Conservation (phyloP, 2,888 invertebrate genomes). For the Elegia similella region DNA sequence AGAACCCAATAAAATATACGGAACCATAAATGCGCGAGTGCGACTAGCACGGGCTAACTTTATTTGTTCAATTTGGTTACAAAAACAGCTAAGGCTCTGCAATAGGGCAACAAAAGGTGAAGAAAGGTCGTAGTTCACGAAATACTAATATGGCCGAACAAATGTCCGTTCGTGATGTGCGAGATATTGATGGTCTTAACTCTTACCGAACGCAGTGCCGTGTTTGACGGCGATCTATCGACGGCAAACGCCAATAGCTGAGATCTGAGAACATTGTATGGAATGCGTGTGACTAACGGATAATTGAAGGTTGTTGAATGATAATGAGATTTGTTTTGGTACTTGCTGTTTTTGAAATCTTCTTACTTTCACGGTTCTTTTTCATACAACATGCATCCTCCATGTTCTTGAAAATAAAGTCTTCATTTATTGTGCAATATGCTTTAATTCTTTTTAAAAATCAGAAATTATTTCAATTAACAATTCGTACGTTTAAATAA, state of each 20-base stretch:
- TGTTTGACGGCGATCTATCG: constrained; percentile 50
- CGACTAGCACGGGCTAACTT: too few relatives aligned
- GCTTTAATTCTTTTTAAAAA: too few relatives aligned
- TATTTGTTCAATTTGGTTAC: not conserved
- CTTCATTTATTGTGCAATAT: too few relatives aligned
- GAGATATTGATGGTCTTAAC: constrained; percentile 47
- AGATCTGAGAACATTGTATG: constrained; percentile 13
- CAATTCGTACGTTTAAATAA: too few relatives aligned
- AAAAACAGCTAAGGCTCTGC: not conserved
- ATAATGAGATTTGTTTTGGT: not conserved
- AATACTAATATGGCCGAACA: constrained; percentile 11
- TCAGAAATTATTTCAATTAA: too few relatives aligned
- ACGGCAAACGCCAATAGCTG: constrained; percentile 34
- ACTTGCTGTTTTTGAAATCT: not conserved
- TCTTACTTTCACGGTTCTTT: not conserved
- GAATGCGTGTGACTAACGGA: constrained; percentile 24
- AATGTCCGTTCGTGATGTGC: constrained; percentile 28
- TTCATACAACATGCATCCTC: too few relatives aligned
- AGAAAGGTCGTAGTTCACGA: constrained; percentile 9
- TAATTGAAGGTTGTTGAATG: constrained; percentile 20
- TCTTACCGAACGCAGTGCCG: constrained; percentile 37
- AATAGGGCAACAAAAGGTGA: constrained; percentile 2
- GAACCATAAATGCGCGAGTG: too few relatives aligned
- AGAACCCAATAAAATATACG: too few relatives aligned
- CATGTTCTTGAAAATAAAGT: too few relatives aligned